phyloP scores from a whole-genome alignment of 2,888 invertebrate species.

The Thymelicus lineola region DNA sequence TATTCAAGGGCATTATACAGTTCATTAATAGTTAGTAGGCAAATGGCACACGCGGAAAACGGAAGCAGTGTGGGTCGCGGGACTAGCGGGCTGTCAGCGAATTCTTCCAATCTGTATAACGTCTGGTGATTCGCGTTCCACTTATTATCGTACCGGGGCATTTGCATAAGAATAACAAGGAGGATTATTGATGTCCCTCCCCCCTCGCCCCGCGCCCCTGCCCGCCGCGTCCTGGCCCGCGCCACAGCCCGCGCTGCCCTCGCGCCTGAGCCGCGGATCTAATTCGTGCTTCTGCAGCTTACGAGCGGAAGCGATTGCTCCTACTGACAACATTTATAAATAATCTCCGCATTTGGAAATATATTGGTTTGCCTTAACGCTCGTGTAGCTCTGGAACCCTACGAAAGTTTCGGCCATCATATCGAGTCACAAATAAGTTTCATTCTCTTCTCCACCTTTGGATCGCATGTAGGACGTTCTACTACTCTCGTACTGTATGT shows the following conservation, averaged over 20 bases:
- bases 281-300: background rate
- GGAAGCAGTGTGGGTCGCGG: conserved; percentile 45
- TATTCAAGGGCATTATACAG: background rate
- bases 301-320: conserved; percentile 9
- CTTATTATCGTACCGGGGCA: conserved; percentile 82
- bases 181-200: conserved; percentile 81
- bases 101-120: conserved; percentile 81
- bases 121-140: conserved; percentile 82
- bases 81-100: conserved; percentile 56
- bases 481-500: background rate
- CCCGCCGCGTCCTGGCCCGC: too few species aligned
- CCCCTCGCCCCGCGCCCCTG: conserved; percentile 43
- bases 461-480: background rate
- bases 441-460: too few species aligned
- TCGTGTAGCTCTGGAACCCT: too few species aligned
- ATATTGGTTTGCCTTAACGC: too few species aligned
- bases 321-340: background rate
- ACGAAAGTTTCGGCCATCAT: too few species aligned
- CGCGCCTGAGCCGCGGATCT: conserved; percentile 41
- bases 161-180: conserved; percentile 85
- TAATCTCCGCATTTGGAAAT: too few species aligned
- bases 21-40: background rate
- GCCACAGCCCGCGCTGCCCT: conserved; percentile 12
- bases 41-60: background rate
- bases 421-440: too few species aligned